Evolutionary conservation across 2,888 invertebrate species (phyloP).

Genomic region (Lithophane ornitopus): DNA sequence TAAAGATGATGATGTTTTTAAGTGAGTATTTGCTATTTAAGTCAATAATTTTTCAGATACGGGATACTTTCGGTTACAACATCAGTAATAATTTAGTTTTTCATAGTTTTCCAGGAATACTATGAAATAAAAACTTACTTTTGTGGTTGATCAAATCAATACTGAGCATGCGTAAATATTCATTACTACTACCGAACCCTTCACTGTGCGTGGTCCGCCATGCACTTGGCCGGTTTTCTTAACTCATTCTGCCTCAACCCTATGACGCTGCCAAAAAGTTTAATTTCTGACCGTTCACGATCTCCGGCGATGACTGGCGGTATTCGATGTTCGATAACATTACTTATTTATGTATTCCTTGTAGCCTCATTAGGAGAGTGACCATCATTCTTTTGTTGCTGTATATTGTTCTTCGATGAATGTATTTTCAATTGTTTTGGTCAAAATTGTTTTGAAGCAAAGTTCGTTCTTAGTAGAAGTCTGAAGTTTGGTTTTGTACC

Average conservation of each 20-base stretch:
- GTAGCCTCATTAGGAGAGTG: conserved; percentile 60
- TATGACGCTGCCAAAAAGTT: conserved; percentile 65
- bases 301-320: conserved; percentile 55
- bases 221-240: background rate
- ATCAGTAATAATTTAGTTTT: background rate
- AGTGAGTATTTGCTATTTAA: background rate
- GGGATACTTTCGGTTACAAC: background rate
- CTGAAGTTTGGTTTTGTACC: background rate
- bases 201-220: background rate
- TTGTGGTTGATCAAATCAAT: background rate
- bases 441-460: background rate
- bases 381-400: conserved; percentile 45
- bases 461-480: background rate
- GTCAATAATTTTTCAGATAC: background rate
- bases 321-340: conserved; percentile 47
- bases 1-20: background rate
- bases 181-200: background rate
- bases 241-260: conserved; percentile 15
- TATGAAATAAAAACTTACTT: background rate
- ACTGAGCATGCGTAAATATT: background rate
- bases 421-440: background rate
- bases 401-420: conserved; percentile 32
- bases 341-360: conserved; percentile 58
- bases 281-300: conserved; percentile 63
- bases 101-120: background rate